Percentiles rank a stretch among this genome's conserved stretches.
phyloP scores from a whole-genome alignment of 2,797 vertebrate species.

The Periophthalmus magnuspinnatus region DNA sequence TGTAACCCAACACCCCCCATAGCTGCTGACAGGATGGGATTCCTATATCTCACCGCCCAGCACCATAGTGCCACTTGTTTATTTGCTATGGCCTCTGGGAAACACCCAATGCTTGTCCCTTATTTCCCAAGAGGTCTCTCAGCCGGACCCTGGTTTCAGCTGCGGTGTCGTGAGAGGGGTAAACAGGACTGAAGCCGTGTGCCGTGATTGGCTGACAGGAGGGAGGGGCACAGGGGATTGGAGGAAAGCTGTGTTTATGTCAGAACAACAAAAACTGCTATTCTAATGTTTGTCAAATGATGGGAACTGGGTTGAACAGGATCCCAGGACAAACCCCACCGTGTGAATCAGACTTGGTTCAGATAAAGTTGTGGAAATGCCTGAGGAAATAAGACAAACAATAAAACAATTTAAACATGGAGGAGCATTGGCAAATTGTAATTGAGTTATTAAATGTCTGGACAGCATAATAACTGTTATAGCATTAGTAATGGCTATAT shows the following conservation, averaged over 20 bases:
- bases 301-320: constrained; percentile 41
- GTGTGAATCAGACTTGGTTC: constrained; percentile 8
- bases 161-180: constrained; percentile 45
- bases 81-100: constrained; percentile 48
- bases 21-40: constrained; percentile 29
- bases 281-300: constrained; percentile 45
- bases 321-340: constrained; percentile 22
- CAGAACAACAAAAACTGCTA: constrained; percentile 48
- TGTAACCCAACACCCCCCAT: constrained; percentile 14
- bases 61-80: constrained; percentile 39
- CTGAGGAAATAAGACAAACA: not conserved
- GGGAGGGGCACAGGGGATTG: constrained; percentile 53
- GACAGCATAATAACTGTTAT: not conserved
- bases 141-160: constrained; percentile 28
- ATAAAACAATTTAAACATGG: not conserved
- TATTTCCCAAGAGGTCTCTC: constrained; percentile 29
- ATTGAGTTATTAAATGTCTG: not conserved
- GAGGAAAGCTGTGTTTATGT: constrained; percentile 42
- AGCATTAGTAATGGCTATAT: too few species aligned
- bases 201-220: constrained; percentile 54
- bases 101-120: constrained; percentile 51
- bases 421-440: not conserved
- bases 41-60: constrained; percentile 28
- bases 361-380: not conserved
- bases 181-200: constrained; percentile 39